Conservation (phyloP, 2,888 invertebrate species). For the Ariolimax columbianus region DNA sequence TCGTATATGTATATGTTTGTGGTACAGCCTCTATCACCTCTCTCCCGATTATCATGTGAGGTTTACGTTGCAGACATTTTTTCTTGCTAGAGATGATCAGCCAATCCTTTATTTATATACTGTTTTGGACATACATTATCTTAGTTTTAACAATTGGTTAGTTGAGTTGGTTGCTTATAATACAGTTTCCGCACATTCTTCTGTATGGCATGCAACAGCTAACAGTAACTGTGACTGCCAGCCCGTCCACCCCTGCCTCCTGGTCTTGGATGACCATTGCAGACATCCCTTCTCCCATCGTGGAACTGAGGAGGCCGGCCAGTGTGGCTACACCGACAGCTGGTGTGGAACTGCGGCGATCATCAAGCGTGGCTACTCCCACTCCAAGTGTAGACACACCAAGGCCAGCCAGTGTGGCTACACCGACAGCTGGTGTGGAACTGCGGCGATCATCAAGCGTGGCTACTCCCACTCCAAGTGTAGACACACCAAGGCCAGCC, state of each 20-base stretch:
- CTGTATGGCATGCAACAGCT: constrained; percentile 35
- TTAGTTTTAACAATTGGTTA: neutral
- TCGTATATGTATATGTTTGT: too few relatives aligned
- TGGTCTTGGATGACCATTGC: constrained; percentile 48
- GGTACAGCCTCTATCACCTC: too few relatives aligned
- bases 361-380: constrained; percentile 39
- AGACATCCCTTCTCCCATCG: constrained; percentile 40
- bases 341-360: constrained; percentile 58
- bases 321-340: constrained; percentile 40
- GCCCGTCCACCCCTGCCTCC: constrained; percentile 24
- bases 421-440: constrained; percentile 53
- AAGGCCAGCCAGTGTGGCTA: constrained; percentile 41
- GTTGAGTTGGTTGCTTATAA: neutral
- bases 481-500: constrained; percentile 54
- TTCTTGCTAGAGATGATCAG: neutral
- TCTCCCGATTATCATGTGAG: too few relatives aligned
- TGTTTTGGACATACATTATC: neutral
- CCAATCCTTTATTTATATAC: neutral
- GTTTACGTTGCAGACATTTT: too few relatives aligned
- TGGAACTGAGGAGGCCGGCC: constrained; percentile 57
- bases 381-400: constrained; percentile 38
- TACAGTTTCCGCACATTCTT: constrained; percentile 28
- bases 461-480: constrained; percentile 43
- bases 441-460: constrained; percentile 48
- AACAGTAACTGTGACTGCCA: constrained; percentile 30